Evolutionary conservation across 2,888 invertebrate species (phyloP).

Genomic region (Drosophila pseudotalamancana): DNA sequence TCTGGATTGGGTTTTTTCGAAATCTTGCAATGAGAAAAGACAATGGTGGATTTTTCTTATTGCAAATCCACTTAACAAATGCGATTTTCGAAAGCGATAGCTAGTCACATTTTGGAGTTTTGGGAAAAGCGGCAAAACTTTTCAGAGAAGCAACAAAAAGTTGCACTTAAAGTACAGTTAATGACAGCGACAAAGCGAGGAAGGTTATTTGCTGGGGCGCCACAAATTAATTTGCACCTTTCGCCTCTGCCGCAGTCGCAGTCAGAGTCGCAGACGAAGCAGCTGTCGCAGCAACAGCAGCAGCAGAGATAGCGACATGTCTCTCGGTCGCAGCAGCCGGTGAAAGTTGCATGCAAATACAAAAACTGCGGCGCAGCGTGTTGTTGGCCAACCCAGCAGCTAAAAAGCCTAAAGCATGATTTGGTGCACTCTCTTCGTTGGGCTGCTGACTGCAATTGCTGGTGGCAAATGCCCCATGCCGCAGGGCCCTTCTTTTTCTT

Average conservation of each 20-base stretch:
- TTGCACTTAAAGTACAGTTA: conserved; percentile 43
- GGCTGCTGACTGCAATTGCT: neutral
- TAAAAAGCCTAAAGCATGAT: conserved; percentile 35
- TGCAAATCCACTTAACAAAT: conserved; percentile 60
- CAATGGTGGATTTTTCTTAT: conserved; percentile 59
- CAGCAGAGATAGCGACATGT: conserved; percentile 38
- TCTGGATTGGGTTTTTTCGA: conserved; percentile 32
- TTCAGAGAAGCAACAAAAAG: conserved; percentile 50
- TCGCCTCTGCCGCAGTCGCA: conserved; percentile 49
- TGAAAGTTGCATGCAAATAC: conserved; percentile 77
- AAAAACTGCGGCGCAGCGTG: conserved; percentile 37
- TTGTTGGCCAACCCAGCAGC: conserved; percentile 23
- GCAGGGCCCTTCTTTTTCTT: conserved; percentile 14
- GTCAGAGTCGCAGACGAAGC: conserved; percentile 11
- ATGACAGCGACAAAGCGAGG: conserved; percentile 61
- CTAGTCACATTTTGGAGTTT: conserved; percentile 58
- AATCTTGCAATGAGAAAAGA: conserved; percentile 48
- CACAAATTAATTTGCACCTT: conserved; percentile 80
- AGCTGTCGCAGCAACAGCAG: conserved; percentile 15
- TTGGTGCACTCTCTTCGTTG: conserved; percentile 41
- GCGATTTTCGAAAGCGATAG: conserved; percentile 68
- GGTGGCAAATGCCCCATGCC: conserved; percentile 13
- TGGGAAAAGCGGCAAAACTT: conserved; percentile 31
- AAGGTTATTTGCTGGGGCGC: conserved; percentile 71
- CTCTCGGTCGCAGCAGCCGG: conserved; percentile 51